A percentile compares a stretch with the other conserved stretches of the same genome.
Conservation (phyloP, 2,888 invertebrate species). For the Rhamphomyia laevipes region DNA sequence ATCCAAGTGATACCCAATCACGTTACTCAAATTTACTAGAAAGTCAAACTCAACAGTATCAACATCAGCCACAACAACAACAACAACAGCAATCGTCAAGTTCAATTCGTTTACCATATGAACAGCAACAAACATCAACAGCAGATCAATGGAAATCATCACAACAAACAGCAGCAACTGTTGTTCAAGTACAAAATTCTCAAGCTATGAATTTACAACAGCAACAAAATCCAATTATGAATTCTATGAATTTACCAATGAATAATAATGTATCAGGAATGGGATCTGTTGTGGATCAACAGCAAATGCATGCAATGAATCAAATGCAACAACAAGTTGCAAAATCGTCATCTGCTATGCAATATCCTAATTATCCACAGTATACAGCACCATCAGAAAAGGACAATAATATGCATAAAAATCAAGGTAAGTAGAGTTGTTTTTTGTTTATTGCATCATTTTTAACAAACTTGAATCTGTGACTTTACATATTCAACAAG, state of each 20-base stretch:
- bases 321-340: constrained; percentile 24
- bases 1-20: constrained; percentile 12
- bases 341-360: not conserved
- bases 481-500: no score
- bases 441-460: not conserved
- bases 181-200: no score
- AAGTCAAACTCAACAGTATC: not conserved
- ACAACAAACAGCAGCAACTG: no score
- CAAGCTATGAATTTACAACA: no score
- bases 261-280: no score
- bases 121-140: not conserved
- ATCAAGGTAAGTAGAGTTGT: not conserved
- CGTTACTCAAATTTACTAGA: no score
- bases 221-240: no score
- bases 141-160: no score
- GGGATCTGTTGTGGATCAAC: not conserved
- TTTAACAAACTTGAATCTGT: no score
- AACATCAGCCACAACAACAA: constrained; percentile 17
- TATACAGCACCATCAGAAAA: not conserved
- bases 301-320: constrained; percentile 14
- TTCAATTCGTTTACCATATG: constrained; percentile 22
- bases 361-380: not conserved
- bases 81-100: constrained; percentile 22
- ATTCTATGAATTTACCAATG: no score
- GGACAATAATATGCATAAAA: not conserved